A percentile compares a stretch with the other conserved stretches of the same genome.
phyloP scores from a whole-genome alignment of 2,113 vertebrate genomes.

The Rhipidura dahli region DNA sequence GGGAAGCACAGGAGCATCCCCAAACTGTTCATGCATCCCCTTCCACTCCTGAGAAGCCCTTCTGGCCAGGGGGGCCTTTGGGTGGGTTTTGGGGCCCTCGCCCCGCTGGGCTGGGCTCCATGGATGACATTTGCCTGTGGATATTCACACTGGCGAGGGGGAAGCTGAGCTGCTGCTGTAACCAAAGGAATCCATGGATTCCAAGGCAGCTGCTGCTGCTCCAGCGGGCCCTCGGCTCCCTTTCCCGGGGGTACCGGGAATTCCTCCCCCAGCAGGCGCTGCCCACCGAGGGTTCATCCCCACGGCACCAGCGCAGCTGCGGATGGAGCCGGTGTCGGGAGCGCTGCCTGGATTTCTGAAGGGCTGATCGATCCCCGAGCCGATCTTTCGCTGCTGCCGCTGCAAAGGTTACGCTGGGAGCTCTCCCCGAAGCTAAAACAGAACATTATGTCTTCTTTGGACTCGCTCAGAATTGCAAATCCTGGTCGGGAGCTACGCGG shows the following conservation, averaged over 20 bases:
- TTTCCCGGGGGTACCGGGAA: fast-evolving
- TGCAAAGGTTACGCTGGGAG: not conserved
- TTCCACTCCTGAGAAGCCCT: no score
- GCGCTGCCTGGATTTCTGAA: fast-evolving
- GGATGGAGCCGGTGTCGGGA: not conserved
- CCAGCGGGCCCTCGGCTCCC: fast-evolving
- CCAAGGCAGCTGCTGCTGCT: fast-evolving
- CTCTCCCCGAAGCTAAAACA: not conserved
- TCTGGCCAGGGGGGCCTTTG: fast-evolving
- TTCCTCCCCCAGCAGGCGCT: not conserved
- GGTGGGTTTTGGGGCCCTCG: not conserved
- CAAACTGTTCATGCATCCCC: no score
- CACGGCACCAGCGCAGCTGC: fast-evolving
- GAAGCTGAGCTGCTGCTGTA: not conserved
- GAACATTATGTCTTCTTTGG: not conserved
- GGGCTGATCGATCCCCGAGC: not conserved
- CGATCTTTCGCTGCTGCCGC: not conserved
- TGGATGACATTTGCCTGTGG: fast-evolving
- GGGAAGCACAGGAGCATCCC: not conserved
- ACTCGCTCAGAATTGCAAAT: not conserved
- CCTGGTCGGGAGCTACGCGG: fast-evolving
- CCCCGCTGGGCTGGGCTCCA: fast-evolving
- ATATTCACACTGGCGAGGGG: fast-evolving
- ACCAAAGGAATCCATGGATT: fast-evolving
- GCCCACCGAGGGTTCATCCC: fast-evolving